Base-by-base conservation (phyloP, 1,140 invertebrate genomes). In the Drosophila kikkawai region DNA sequence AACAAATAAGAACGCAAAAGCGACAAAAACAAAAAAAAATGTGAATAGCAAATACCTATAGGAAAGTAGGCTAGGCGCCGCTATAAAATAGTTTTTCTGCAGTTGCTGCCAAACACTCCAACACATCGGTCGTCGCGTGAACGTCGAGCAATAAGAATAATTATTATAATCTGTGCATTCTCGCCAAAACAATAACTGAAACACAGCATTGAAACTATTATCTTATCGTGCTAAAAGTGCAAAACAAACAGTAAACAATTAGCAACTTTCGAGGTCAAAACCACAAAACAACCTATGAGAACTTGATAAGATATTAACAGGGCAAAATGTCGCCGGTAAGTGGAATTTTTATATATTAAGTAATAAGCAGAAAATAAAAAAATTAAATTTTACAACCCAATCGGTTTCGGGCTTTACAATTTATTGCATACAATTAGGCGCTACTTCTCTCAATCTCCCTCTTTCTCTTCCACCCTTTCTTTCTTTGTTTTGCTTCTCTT, bases 11-110 rank as follows among this genome's bases (percentile, higher is more conserved):
- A 53, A 63, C 47, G 47, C 60, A 59, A 67, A 60, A 53, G 41
- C 55, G 74, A 67, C 45, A 66, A 39, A 19, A 70, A 53, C 44
- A 74, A 74, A 47, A 32, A 22, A 68, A 79, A 67, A 56, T 78
- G 12, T n/a, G 39, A 42, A 56, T 57, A 59, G 50, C 48, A 66
- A 66, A 80, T 66, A 64, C 74, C 79, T 60, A 68, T 76, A 77
- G 64, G 70, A 75, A 80, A 66, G 71, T 87, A 60, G 80, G 66
- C 67, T 80, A 87, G 79, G 57, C 83, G 63, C 32, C 75, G 67
- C 70, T 67, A 82, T 70, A 59, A 48, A 74, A 61, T 65, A 70
- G 69, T 71, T 63, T 60, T 51, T 48, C 47, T 45, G 63, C 75
- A 88, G 77, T 88, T 63, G 78, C 41, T 69, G 42, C 39, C 71